These are phyloP conservation scores for Columba janthina DNA, from an alignment of 2,113 vertebrate species.

Conservation along the genomic window DNA sequence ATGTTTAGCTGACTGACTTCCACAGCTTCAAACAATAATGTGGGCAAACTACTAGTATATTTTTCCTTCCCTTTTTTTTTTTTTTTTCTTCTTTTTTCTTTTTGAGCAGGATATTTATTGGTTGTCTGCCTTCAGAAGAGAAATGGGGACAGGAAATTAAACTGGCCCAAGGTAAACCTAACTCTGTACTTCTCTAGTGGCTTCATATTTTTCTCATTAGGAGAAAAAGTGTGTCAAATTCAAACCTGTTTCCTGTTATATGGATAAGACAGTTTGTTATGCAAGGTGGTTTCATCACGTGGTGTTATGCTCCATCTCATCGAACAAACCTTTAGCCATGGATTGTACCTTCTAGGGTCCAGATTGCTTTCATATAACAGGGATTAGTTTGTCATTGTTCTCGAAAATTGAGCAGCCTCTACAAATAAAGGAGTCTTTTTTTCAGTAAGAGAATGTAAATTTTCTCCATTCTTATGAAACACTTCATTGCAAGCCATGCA, in stretches of 20 bases:
- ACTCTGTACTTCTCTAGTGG: background rate
- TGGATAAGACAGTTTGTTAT: constrained; percentile 31
- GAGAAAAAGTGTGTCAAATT: background rate
- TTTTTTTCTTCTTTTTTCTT: background rate
- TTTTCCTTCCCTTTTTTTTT: background rate
- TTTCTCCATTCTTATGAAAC: background rate
- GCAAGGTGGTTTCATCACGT: background rate
- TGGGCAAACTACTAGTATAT: background rate
- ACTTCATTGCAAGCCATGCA: background rate
- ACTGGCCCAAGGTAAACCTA: constrained; percentile 45
- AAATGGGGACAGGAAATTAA: constrained; percentile 66
- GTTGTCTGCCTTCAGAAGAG: background rate
- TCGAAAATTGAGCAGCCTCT: background rate
- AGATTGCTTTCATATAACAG: background rate
- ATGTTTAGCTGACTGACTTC: background rate
- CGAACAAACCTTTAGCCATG: background rate
- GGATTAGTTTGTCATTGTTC: background rate
- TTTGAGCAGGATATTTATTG: background rate
- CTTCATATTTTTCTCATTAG: constrained; percentile 42
- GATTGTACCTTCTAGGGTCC: background rate
- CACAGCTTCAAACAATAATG: background rate
- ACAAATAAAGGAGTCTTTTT: background rate
- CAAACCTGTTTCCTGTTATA: constrained; percentile 15
- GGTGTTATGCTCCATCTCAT: background rate
- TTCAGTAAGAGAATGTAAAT: background rate